These are phyloP conservation scores for Caenorhabditis tropicalis DNA, from an alignment of 1,140 invertebrate species.

Conservation along the genomic window DNA sequence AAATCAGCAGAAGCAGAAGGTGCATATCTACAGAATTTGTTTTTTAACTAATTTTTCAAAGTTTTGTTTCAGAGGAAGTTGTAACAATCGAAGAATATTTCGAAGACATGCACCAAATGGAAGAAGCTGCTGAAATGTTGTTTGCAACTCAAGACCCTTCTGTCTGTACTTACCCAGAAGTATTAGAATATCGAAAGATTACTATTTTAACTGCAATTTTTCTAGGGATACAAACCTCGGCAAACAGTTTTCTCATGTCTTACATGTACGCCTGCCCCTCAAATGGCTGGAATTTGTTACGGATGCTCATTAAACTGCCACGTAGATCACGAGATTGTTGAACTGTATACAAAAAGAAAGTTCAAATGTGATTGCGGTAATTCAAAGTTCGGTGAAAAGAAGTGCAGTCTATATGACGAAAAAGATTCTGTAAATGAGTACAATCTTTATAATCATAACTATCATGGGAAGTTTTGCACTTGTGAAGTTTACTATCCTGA, in stretches of 20 bases:
- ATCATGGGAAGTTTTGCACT: conserved; percentile 87
- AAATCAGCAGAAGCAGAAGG: too few relatives aligned
- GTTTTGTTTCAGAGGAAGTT: neutral
- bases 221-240: conserved; percentile 84
- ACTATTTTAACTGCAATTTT: too few relatives aligned
- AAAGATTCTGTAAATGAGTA: conserved; percentile 79
- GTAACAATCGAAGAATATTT: neutral
- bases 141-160: conserved; percentile 46
- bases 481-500: conserved; percentile 95
- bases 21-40: too few relatives aligned
- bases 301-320: conserved; percentile 94
- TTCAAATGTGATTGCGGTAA: conserved; percentile 98
- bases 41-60: too few relatives aligned
- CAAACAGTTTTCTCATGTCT: conserved; percentile 94
- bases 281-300: conserved; percentile 81
- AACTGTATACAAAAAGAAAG: conserved; percentile 94
- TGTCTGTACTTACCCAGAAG: too few relatives aligned
- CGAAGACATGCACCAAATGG: neutral
- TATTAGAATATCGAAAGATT: too few relatives aligned
- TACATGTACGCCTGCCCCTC: conserved; percentile 80
- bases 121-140: neutral
- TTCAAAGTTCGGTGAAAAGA: conserved; percentile 80
- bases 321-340: conserved; percentile 91
- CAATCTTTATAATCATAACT: conserved; percentile 94
- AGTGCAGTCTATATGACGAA: conserved; percentile 79